phyloP scores from a whole-genome alignment of 2,797 vertebrate species.

The Trichosurus vulpecula region DNA sequence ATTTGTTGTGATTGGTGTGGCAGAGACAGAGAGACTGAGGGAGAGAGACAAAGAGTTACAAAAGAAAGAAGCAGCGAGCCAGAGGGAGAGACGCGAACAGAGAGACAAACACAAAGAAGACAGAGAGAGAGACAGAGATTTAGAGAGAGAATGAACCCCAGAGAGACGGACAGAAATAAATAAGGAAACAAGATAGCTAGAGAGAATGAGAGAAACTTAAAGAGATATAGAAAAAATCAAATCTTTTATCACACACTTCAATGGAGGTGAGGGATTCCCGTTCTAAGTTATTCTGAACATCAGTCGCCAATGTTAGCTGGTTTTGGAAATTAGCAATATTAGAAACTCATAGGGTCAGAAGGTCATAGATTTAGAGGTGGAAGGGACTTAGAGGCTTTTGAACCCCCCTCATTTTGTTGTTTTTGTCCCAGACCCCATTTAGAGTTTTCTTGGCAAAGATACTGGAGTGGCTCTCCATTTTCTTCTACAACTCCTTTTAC shows the following conservation, averaged over 20 bases:
- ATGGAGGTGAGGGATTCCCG: fast-evolving
- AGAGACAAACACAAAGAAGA: neutral
- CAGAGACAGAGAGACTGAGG: neutral
- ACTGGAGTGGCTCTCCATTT: neutral
- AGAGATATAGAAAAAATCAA: neutral
- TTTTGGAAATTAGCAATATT: neutral
- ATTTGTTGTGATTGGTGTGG: slow-evolving; percentile 67
- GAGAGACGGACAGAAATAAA: neutral
- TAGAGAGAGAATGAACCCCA: neutral
- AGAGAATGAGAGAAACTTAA: neutral
- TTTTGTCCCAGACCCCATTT: neutral
- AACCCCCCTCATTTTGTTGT: neutral
- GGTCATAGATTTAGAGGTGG: neutral
- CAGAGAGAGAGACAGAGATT: neutral
- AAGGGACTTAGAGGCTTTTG: neutral
- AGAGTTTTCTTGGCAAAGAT: neutral
- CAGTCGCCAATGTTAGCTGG: neutral
- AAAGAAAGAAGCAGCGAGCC: neutral
- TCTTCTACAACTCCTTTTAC: no score
- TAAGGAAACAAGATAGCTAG: neutral
- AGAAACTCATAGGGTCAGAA: neutral
- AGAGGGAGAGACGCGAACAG: neutral
- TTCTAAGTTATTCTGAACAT: neutral
- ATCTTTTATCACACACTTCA: neutral
- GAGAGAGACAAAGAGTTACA: neutral